A percentile compares a stretch with the other conserved stretches of the same genome.
Evolutionary conservation across 1,140 invertebrate genomes (phyloP).

Genomic region (Hesperophylax magnus): DNA sequence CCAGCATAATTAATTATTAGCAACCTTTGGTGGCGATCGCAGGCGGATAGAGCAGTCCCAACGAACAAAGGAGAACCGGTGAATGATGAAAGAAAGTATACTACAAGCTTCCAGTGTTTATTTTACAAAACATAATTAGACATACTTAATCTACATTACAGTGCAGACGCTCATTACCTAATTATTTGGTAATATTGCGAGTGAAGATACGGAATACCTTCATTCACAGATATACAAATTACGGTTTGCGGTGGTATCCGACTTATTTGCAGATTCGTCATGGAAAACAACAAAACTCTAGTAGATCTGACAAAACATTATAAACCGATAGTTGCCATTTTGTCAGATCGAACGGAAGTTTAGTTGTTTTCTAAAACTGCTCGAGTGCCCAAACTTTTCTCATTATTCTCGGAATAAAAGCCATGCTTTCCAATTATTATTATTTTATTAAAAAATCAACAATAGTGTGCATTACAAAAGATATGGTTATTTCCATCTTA

Average conservation of each 20-base stretch:
- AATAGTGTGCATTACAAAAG: neutral
- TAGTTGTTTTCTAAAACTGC: neutral
- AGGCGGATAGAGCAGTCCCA: neutral
- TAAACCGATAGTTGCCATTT: neutral
- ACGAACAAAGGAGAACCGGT: slow-evolving; percentile 3
- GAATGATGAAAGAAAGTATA: slow-evolving; percentile 37
- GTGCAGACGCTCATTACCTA: slow-evolving; percentile 25
- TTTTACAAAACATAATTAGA: slow-evolving; percentile 34
- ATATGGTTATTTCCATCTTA: neutral
- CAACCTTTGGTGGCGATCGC: too few relatives aligned
- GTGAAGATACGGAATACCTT: slow-evolving; percentile 25
- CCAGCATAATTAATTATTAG: too few relatives aligned
- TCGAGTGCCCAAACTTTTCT: neutral
- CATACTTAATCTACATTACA: slow-evolving; percentile 41
- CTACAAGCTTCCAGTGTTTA: slow-evolving; percentile 46
- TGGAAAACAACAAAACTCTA: too few relatives aligned
- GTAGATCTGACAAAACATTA: neutral
- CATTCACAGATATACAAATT: neutral
- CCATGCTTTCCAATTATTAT: neutral
- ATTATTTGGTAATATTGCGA: slow-evolving; percentile 11
- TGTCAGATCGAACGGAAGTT: neutral
- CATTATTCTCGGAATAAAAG: neutral
- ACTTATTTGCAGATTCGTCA: too few relatives aligned
- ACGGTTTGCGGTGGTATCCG: too few relatives aligned
- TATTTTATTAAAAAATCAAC: neutral